Evolutionary conservation across 2,113 vertebrate species (phyloP).

Genomic region (Dipodomys stephensi): DNA sequence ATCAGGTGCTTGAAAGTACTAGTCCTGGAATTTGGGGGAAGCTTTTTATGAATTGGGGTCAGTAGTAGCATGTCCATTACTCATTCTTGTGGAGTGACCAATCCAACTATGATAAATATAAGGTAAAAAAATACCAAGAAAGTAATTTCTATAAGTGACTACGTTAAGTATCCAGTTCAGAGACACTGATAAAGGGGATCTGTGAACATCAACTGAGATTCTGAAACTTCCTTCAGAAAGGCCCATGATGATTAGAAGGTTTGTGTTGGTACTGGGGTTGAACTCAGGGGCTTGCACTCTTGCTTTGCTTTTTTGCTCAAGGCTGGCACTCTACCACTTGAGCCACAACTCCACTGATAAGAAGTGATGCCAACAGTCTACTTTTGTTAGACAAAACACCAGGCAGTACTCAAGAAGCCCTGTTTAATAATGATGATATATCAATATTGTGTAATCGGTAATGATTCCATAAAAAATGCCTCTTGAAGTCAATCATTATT

Average conservation of each 20-base stretch:
- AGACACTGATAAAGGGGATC: not conserved
- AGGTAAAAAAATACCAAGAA: slow-evolving; percentile 46
- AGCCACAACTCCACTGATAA: not conserved
- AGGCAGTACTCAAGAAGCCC: not conserved
- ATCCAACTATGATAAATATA: not conserved
- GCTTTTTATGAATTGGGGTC: not conserved
- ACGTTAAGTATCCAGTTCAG: not conserved
- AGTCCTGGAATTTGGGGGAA: not conserved
- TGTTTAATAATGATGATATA: not conserved
- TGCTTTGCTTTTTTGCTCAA: too few species aligned
- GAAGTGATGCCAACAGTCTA: not conserved
- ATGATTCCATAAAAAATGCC: not conserved
- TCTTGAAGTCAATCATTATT: not conserved
- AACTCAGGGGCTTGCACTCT: too few species aligned
- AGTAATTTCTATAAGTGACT: not conserved
- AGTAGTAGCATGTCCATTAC: not conserved
- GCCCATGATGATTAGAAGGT: not conserved
- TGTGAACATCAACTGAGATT: not conserved
- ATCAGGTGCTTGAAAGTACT: not conserved
- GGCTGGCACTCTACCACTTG: too few species aligned
- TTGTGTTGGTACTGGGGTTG: not conserved
- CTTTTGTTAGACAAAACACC: slow-evolving; percentile 6
- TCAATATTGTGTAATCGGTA: not conserved
- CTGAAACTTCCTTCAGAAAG: not conserved
- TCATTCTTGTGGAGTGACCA: not conserved